These are phyloP conservation scores for Galerucella pusilla DNA, from an alignment of 2,888 invertebrate genomes.

Conservation along the genomic window DNA sequence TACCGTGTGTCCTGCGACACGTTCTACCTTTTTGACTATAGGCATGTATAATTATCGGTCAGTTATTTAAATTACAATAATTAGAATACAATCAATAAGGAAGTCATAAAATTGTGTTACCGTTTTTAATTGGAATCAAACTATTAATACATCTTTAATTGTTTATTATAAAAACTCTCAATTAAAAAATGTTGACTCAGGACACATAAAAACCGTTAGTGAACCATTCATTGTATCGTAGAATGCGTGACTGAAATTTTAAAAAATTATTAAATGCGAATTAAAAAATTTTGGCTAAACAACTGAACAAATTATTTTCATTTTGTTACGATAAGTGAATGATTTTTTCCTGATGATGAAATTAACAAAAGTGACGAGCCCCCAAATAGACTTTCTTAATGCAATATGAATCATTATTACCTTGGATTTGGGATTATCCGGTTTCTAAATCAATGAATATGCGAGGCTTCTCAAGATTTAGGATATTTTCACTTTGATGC, in stretches of 20 bases:
- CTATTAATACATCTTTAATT: background rate
- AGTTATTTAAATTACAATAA: background rate
- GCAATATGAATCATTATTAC: background rate
- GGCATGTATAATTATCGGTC: background rate
- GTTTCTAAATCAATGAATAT: background rate
- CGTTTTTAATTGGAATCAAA: background rate
- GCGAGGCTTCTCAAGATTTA: background rate
- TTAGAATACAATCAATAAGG: background rate
- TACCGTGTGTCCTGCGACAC: no score
- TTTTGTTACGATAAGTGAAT: no score
- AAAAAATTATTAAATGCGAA: no score
- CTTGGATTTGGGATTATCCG: background rate
- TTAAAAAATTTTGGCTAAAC: no score
- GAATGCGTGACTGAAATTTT: background rate
- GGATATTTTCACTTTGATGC: slow-evolving; percentile 13
- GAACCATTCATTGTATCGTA: background rate
- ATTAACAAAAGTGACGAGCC: no score
- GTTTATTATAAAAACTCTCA: background rate
- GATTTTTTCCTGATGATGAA: no score
- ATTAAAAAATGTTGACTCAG: background rate
- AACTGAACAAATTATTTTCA: no score
- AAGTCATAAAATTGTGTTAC: background rate
- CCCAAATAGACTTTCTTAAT: background rate
- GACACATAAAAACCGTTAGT: background rate
- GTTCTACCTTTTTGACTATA: no score